Evolutionary conservation across 2,888 invertebrate species (phyloP).

Genomic region (Yponomeuta plumbellus): DNA sequence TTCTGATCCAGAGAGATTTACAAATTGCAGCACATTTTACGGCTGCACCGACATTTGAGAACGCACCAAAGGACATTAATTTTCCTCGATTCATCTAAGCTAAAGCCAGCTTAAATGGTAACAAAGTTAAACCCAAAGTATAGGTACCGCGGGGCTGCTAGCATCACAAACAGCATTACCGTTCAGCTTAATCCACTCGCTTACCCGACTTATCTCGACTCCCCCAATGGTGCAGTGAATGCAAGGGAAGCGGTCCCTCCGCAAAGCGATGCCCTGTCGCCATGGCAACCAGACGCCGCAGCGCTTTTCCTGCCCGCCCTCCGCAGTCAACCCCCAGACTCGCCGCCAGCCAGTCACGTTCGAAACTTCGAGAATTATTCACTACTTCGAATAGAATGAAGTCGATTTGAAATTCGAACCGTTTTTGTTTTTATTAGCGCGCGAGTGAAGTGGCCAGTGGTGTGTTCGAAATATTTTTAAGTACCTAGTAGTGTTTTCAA

Average conservation of each 20-base stretch:
- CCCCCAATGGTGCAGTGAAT: conserved; percentile 10
- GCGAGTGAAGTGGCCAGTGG: not conserved
- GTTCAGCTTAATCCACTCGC: not conserved
- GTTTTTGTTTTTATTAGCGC: not conserved
- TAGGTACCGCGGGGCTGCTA: not conserved
- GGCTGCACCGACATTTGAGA: no score
- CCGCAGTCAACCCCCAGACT: conserved; percentile 27
- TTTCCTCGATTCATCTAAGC: not conserved
- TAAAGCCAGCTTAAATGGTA: not conserved
- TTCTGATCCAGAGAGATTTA: no score
- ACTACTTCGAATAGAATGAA: not conserved
- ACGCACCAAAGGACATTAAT: no score
- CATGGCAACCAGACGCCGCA: conserved; percentile 70
- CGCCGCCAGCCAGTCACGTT: conserved; percentile 47
- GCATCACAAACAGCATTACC: not conserved
- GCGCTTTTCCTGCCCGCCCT: conserved; percentile 59
- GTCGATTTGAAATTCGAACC: not conserved
- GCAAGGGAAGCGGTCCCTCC: conserved; percentile 21
- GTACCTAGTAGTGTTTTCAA: no score
- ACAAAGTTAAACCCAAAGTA: no score
- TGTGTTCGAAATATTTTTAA: not conserved
- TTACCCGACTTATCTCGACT: not conserved
- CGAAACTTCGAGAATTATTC: not conserved
- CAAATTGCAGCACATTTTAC: no score
- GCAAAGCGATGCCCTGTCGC: conserved; percentile 48